Percentiles rank a stretch among this genome's conserved stretches.
Conservation (phyloP, 2,888 invertebrate genomes). For the Hypomecis punctinalis region DNA sequence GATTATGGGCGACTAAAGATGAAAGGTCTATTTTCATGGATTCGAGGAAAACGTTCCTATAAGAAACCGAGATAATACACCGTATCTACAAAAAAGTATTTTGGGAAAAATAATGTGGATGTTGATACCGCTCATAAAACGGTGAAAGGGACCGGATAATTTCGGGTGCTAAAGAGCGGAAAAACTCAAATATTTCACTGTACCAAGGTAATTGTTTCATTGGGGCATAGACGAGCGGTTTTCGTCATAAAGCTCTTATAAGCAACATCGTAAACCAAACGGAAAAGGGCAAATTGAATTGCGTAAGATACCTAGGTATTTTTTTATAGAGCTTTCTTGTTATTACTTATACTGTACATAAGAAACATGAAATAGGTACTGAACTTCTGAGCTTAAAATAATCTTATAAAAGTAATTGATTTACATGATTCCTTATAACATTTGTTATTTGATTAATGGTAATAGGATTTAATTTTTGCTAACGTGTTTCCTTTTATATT, state of each 20-base stretch:
- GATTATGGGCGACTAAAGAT: constrained; percentile 8
- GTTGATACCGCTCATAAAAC: constrained; percentile 53
- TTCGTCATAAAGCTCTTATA: constrained; percentile 18
- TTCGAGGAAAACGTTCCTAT: constrained; percentile 24
- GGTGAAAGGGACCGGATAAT: constrained; percentile 64
- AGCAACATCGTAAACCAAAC: constrained; percentile 14
- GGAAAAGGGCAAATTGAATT: not conserved
- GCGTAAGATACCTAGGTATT: not conserved
- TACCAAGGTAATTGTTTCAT: constrained; percentile 50
- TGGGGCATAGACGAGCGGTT: constrained; percentile 47
- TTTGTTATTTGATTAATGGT: too few relatives aligned
- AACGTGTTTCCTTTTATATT: too few relatives aligned
- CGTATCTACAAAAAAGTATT: constrained; percentile 29
- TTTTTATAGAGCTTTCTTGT: constrained; percentile 1
- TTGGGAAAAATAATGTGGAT: constrained; percentile 46
- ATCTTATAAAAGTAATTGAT: too few relatives aligned
- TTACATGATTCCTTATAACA: too few relatives aligned
- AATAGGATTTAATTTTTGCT: too few relatives aligned
- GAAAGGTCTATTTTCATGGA: constrained; percentile 23
- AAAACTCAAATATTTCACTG: constrained; percentile 61
- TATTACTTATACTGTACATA: too few relatives aligned
- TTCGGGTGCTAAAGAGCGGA: constrained; percentile 59
- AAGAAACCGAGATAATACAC: constrained; percentile 20
- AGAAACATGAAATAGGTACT: too few relatives aligned
- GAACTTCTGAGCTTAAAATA: too few relatives aligned